Evolutionary conservation across 2,888 invertebrate species (phyloP), one percentile per base, ranked within the genome.

Genomic region (Ophion slaviceki): DNA sequence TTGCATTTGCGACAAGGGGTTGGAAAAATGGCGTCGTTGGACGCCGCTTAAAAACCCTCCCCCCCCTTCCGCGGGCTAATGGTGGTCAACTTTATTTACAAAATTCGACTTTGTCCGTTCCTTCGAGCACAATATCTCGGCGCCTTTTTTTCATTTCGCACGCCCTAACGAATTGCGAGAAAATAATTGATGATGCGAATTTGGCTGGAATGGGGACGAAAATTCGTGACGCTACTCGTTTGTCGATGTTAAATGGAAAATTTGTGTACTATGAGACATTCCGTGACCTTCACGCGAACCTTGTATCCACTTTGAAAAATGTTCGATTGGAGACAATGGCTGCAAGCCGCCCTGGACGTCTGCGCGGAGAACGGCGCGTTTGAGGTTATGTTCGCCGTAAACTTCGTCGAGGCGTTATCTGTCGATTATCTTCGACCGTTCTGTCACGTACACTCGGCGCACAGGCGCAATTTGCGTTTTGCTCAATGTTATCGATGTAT

Each of bases 11-110:
- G 11, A 53, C 70, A 10, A 88, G 88, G 90, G 91, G 89, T 90
- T 91, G 90, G 89, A 70, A 91, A 91, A 90, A 91, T 91, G 91
- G 91, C 91, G 89, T 86, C 82, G 45, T 74, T 53, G 72, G 84
- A 82, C 71, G 80, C 80, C 75, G 82, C 71, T 80, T 68, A 74
- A 57, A 45, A 76, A n/a, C 59, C 61, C n/a, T n/a, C 61, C 24
- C 5, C 32, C 36, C 17, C 14, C 20, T 11, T 45, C 45, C 28
- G 32, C n/a, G 36, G 66, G 32, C 24, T 67, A 77, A 59, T 59
- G 59, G 59, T 24, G 66, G 47, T 70, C 32, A 14, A 28, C 68
- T 40, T 78, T 61, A 40, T 61, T 3, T 53, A 53, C 53, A 14
- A 53, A 53, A 53, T 53, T 53, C 14, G 4, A 53, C 10, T 47